phyloP scores from a whole-genome alignment of 1,140 invertebrate species.

The Drosophila kurseongensis region DNA sequence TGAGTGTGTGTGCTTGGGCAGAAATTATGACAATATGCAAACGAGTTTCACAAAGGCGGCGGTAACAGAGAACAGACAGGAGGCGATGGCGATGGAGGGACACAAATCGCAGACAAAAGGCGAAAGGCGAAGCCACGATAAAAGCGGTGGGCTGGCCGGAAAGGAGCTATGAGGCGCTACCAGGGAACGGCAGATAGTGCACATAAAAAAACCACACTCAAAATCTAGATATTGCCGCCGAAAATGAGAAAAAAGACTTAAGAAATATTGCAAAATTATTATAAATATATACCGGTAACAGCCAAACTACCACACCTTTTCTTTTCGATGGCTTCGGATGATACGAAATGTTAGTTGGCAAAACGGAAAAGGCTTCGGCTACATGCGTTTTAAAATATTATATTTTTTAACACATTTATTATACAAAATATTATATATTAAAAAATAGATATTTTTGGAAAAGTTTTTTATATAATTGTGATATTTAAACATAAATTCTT shows the following conservation, averaged over 20 bases:
- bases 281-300: not conserved
- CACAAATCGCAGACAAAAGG: constrained; percentile 73
- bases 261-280: not conserved
- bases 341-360: too few species aligned
- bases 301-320: not conserved
- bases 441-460: too few species aligned
- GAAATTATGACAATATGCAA: constrained; percentile 83
- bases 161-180: constrained; percentile 47
- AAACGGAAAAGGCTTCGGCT: too few species aligned
- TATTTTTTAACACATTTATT: too few species aligned
- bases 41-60: constrained; percentile 73
- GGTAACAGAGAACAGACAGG: constrained; percentile 41
- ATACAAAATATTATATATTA: too few species aligned
- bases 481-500: too few species aligned
- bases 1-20: constrained; percentile 42
- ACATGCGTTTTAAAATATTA: too few species aligned
- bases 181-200: constrained; percentile 23
- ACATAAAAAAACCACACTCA: constrained; percentile 12
- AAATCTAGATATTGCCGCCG: not conserved
- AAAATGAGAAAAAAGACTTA: not conserved
- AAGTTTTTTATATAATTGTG: too few species aligned
- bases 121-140: constrained; percentile 53
- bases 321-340: too few species aligned
- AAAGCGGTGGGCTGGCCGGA: constrained; percentile 29
- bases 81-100: constrained; percentile 67